Evolutionary conservation across 2,797 vertebrate genomes (phyloP), one percentile per base, ranked within the genome.

Genomic region (Coccyzus lansbergi): DNA sequence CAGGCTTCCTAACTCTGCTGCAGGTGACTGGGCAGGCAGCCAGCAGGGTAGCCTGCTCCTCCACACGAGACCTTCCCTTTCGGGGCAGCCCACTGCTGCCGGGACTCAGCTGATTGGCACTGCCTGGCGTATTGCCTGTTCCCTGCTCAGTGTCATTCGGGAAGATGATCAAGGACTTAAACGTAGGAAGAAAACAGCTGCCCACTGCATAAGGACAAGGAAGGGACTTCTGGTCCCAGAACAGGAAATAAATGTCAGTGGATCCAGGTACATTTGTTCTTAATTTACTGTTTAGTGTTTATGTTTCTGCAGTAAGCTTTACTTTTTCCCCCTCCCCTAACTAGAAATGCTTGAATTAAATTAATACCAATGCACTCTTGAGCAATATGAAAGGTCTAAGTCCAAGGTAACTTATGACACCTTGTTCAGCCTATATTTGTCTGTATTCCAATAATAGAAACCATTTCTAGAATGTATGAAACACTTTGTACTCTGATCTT

Each of bases 401-500:
- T 97, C 71, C 88, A 94, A 84, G 58, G 36, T 69, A 83, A 52
- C 14, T 70, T 49, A 55, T 25, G 58, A 49, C 55, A 88, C 67
- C 29, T 48, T 3, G 3, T 81, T 88, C 52, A 62, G 28, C 72
- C 60, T 89, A 25, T 83, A n/a, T 67, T 46, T 88, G 58, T 21
- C 25, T 75, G 8, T 74, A 40, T 63, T 86, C 48, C 53, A 36
- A 10, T 49, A 78, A 80, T 8, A 70, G 51, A 91, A 84, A 70
- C 31, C 81, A 38, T 29, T 71, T 38, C 22, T 6, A 13, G 56
- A 46, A 22, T 46, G 48, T 62, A 28, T 62, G 52, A 77, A 94
- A 38, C 60, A 55, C 31, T 81, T 91, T 90, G 80, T 81, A 51
- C 80, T 94, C 79, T 94, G 83, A 80, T 56, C 48, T 34, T 22